Conservation (phyloP, 2,888 invertebrate species). For the Chloroclysta siterata region DNA sequence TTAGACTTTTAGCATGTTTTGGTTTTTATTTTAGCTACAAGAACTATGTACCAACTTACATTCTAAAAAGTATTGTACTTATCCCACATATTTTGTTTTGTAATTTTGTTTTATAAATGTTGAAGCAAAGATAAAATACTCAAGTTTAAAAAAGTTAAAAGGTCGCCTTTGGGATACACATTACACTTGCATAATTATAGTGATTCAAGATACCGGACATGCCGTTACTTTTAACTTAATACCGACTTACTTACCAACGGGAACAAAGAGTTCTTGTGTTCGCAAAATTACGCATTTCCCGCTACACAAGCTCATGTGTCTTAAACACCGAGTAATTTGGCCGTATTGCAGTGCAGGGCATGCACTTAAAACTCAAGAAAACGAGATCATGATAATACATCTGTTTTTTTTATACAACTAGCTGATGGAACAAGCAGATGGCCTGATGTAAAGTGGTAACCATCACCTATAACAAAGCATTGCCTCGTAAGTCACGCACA, state of each 20-base stretch:
- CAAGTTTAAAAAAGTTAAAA: not conserved
- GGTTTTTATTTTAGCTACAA: no score
- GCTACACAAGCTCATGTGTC: conserved; percentile 42
- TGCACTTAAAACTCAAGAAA: conserved; percentile 42
- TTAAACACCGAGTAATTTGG: conserved; percentile 40
- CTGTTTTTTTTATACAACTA: no score
- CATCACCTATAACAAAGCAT: no score
- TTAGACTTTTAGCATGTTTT: no score
- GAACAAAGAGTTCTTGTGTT: conserved; percentile 23
- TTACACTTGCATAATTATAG: conserved; percentile 14
- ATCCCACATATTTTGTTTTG: no score
- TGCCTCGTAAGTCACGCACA: no score
- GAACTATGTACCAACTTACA: no score
- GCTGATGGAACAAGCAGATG: no score
- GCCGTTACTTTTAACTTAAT: conserved; percentile 6
- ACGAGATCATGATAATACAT: conserved; percentile 43
- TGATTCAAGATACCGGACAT: conserved; percentile 11
- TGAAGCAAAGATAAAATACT: not conserved
- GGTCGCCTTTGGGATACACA: conserved; percentile 1
- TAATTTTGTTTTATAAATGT: no score
- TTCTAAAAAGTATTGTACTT: no score
- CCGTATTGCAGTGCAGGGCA: conserved; percentile 36
- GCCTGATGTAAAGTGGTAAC: no score
- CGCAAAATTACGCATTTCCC: conserved; percentile 40
- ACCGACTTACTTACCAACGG: conserved; percentile 1